These are phyloP conservation scores for Yponomeuta plumbellus DNA, from an alignment of 2,888 invertebrate genomes.

Conservation along the genomic window DNA sequence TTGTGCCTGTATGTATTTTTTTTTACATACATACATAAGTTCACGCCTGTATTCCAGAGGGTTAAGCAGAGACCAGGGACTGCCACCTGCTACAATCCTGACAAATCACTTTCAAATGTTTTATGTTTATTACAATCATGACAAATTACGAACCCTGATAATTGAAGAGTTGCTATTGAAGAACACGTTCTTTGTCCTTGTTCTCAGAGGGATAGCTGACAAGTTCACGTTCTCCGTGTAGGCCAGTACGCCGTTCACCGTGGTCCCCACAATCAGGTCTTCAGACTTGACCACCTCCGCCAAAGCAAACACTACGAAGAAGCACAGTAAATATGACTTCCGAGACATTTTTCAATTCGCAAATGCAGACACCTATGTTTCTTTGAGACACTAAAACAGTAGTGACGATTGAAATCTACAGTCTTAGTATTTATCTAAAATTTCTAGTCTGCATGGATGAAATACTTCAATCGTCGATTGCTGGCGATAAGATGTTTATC, in stretches of 20 bases:
- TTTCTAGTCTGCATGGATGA: no score
- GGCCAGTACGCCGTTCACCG: slow-evolving; percentile 37
- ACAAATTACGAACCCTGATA: slow-evolving; percentile 44
- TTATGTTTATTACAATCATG: not conserved
- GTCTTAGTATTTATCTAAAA: no score
- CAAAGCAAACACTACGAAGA: slow-evolving; percentile 20
- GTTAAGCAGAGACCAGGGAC: no score
- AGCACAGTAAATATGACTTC: not conserved
- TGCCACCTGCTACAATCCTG: no score
- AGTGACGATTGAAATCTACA: no score
- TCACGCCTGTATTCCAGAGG: no score
- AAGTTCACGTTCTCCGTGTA: slow-evolving; percentile 50
- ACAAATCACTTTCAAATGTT: no score
- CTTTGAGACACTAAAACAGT: no score
- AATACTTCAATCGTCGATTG: no score
- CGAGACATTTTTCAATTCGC: not conserved
- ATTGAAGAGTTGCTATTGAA: slow-evolving; percentile 40
- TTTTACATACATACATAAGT: no score
- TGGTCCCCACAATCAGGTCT: slow-evolving; percentile 46
- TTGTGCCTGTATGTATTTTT: no score
- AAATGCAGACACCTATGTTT: not conserved
- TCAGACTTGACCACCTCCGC: slow-evolving; percentile 27
- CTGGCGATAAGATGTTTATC: no score
- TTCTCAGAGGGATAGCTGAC: slow-evolving; percentile 40
- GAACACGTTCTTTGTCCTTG: slow-evolving; percentile 55